A percentile compares a stretch with the other conserved stretches of the same genome.
phyloP scores from a whole-genome alignment of 2,888 invertebrate species.

The Syritta pipiens region DNA sequence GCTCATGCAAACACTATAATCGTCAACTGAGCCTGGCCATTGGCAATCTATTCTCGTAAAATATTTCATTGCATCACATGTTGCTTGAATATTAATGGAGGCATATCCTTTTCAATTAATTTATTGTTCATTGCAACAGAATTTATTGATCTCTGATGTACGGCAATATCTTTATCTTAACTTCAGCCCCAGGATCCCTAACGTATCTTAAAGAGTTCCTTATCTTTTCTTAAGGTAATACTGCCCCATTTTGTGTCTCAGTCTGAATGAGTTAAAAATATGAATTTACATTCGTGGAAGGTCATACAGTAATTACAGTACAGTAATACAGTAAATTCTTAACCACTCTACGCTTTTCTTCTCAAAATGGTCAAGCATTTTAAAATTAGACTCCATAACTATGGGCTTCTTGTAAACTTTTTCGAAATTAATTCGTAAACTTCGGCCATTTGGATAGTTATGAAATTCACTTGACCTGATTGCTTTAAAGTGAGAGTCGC shows the following conservation, averaged over 20 bases:
- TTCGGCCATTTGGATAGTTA: slow-evolving; percentile 2
- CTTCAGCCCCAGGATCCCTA: slow-evolving; percentile 4
- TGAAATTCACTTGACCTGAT: neutral
- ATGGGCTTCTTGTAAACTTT: slow-evolving; percentile 3
- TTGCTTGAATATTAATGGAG: slow-evolving; percentile 19
- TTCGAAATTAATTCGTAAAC: slow-evolving; percentile 3
- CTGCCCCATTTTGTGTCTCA: neutral
- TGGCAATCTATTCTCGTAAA: slow-evolving; percentile 12
- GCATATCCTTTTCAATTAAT: slow-evolving; percentile 14
- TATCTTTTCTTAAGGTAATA: neutral
- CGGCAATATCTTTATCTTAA: too few species aligned
- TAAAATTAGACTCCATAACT: neutral
- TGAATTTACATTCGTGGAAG: neutral
- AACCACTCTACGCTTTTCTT: neutral
- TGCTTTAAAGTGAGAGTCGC: neutral
- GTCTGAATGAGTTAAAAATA: neutral
- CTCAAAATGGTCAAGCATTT: neutral
- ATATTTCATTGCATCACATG: slow-evolving; percentile 10
- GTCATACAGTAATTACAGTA: neutral
- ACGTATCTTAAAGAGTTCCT: neutral
- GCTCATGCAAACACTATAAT: slow-evolving; percentile 15
- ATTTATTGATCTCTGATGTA: neutral
- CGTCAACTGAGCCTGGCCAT: slow-evolving; percentile 20
- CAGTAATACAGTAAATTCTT: neutral
- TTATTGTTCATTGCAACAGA: neutral